phyloP scores from a whole-genome alignment of 2,797 vertebrate genomes.

The Pseudochaenichthys georgianus region DNA sequence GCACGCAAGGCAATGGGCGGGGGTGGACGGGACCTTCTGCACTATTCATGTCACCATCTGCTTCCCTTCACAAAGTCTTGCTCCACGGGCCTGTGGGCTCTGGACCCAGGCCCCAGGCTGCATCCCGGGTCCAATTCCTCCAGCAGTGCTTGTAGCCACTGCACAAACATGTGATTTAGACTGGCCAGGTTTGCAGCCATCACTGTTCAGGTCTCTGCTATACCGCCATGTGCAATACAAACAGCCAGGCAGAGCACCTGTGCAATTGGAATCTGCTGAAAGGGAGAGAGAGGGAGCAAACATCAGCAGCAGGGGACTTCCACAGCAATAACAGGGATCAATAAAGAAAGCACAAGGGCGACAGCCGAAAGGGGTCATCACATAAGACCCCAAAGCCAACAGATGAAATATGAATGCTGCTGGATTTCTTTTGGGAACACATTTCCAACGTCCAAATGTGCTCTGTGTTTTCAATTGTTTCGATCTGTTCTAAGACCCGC shows the following conservation, averaged over 20 bases:
- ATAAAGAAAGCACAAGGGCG: slow-evolving; percentile 63
- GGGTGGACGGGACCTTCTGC: slow-evolving; percentile 73
- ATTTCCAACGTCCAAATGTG: slow-evolving; percentile 40
- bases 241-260: slow-evolving; percentile 62
- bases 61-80: slow-evolving; percentile 72
- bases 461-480: slow-evolving; percentile 42
- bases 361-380: slow-evolving; percentile 63
- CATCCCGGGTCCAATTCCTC: slow-evolving; percentile 50
- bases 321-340: slow-evolving; percentile 74
- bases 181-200: slow-evolving; percentile 54
- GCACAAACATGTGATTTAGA: slow-evolving; percentile 66
- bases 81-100: slow-evolving; percentile 62
- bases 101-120: slow-evolving; percentile 45
- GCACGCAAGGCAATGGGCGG: slow-evolving; percentile 73
- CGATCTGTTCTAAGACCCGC: slow-evolving; percentile 4
- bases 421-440: slow-evolving; percentile 45
- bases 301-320: slow-evolving; percentile 59
- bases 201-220: slow-evolving; percentile 66
- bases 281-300: slow-evolving; percentile 54
- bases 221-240: slow-evolving; percentile 59
- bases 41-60: slow-evolving; percentile 86
- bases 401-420: slow-evolving; percentile 73
- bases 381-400: slow-evolving; percentile 59
- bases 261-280: slow-evolving; percentile 65
- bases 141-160: slow-evolving; percentile 41